These are phyloP conservation scores for Elmis aenea DNA, from an alignment of 2,888 invertebrate genomes.

Conservation along the genomic window DNA sequence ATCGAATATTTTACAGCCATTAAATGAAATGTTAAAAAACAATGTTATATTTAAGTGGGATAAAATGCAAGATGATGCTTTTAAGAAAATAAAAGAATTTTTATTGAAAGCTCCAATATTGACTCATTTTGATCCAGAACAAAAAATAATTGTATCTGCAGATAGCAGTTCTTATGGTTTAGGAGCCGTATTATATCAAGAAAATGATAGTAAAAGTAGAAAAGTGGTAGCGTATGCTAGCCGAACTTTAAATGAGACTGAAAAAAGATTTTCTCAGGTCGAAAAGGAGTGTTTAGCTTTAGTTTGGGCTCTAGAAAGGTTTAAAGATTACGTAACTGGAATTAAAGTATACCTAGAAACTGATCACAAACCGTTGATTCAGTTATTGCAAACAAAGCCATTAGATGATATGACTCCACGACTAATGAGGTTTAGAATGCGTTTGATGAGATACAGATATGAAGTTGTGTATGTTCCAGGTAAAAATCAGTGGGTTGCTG, in stretches of 20 bases:
- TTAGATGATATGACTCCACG: constrained; percentile 36
- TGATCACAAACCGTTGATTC: constrained; percentile 39
- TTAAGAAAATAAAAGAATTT: constrained; percentile 6
- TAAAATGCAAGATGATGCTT: no score
- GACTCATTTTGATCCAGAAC: no score
- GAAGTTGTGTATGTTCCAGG: constrained; percentile 28
- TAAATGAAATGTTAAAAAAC: no score
- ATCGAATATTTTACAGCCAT: constrained; percentile 19
- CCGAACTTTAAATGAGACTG: constrained; percentile 30
- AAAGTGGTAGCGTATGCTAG: no score
- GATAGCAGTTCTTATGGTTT: no score
- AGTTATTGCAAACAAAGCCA: constrained; percentile 34
- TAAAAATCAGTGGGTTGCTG: constrained; percentile 18
- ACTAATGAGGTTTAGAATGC: constrained; percentile 36
- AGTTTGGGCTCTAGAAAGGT: constrained; percentile 33
- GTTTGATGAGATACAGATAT: constrained; percentile 31
- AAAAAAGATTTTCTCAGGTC: constrained; percentile 37
- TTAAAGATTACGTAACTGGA: constrained; percentile 34
- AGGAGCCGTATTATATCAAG: no score
- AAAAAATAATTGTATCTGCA: no score
- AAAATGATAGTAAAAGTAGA: no score
- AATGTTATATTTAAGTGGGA: no score
- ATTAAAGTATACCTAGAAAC: constrained; percentile 32
- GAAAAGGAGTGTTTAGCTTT: constrained; percentile 40
- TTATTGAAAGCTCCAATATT: constrained; percentile 25